A percentile compares a stretch with the other conserved stretches of the same genome.
Conservation (phyloP, 2,888 invertebrate genomes). For the Cepaea hortensis region DNA sequence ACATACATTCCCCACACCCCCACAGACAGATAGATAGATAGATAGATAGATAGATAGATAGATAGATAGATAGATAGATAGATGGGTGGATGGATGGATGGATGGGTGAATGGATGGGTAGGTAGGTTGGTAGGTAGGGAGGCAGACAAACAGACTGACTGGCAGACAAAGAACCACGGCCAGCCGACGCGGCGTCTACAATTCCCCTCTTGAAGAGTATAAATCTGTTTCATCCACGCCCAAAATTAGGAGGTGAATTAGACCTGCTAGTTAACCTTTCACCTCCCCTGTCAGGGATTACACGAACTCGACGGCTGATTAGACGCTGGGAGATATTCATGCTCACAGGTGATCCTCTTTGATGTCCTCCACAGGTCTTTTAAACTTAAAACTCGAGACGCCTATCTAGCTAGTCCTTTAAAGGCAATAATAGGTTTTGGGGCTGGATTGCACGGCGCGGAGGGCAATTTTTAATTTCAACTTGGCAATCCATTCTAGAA, state of each 20-base stretch:
- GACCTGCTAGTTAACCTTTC: slow-evolving; percentile 17
- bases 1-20: no score
- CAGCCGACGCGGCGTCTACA: not conserved
- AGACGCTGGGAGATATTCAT: not conserved
- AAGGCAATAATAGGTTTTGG: no score
- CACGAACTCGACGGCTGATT: not conserved
- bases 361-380: not conserved
- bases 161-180: not conserved
- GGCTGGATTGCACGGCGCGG: no score
- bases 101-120: no score
- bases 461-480: no score
- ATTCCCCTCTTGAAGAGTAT: not conserved
- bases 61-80: no score
- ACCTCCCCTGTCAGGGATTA: not conserved
- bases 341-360: not conserved
- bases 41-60: no score
- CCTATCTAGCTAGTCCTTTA: no score
- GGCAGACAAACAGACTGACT: not conserved
- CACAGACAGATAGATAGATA: no score
- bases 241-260: not conserved
- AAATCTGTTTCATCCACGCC: not conserved
- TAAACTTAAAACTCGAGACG: no score
- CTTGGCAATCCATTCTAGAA: no score
- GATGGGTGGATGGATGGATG: no score
- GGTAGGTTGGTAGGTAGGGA: not conserved